Conservation (phyloP, 1,140 invertebrate species). For the Matsumurasca onukii region DNA sequence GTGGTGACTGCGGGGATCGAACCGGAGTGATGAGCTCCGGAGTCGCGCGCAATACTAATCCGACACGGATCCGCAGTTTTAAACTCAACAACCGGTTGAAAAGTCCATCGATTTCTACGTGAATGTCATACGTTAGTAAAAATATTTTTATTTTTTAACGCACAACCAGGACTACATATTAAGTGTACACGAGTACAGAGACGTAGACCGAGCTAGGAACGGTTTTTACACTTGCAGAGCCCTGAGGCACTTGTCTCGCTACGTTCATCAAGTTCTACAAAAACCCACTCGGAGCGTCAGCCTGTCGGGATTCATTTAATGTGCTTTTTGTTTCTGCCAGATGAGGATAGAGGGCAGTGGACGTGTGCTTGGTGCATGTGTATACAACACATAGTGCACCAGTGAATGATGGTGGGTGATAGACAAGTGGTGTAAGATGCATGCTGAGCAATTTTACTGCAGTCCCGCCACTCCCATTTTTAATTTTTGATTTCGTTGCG, state of each 20-base stretch:
- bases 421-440: background rate
- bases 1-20: too few relatives aligned
- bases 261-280: constrained; percentile 19
- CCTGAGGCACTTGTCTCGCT: constrained; percentile 10
- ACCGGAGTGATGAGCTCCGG: too few relatives aligned
- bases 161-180: too few relatives aligned
- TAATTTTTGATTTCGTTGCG: background rate
- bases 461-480: background rate
- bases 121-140: too few relatives aligned
- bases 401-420: background rate
- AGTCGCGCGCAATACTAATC: too few relatives aligned
- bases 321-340: background rate
- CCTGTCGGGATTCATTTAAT: constrained; percentile 22
- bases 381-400: background rate
- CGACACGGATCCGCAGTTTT: too few relatives aligned
- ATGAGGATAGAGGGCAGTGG: background rate
- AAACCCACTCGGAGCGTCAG: constrained; percentile 4
- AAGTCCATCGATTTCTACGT: too few relatives aligned
- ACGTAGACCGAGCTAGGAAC: too few relatives aligned
- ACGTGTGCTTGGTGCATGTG: too few relatives aligned
- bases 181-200: too few relatives aligned
- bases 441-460: background rate
- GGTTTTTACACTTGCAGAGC: background rate
- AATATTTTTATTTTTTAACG: too few relatives aligned
- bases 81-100: too few relatives aligned